phyloP scores from a whole-genome alignment of 2,888 invertebrate species.

The Margaritifera margaritifera region DNA sequence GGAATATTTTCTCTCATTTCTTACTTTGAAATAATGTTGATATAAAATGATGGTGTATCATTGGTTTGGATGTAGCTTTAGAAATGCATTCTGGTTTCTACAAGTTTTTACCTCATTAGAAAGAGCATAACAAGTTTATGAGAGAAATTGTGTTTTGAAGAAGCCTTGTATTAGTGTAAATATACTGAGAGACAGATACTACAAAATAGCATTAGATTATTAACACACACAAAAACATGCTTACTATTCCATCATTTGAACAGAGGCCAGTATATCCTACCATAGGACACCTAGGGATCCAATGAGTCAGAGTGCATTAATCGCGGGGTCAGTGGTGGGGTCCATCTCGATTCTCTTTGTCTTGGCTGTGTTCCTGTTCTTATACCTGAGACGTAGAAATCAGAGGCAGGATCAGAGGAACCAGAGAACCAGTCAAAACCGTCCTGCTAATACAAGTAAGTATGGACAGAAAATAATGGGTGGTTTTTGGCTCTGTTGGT shows the following conservation, averaged over 20 bases:
- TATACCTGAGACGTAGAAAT: constrained; percentile 36
- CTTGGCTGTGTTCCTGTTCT: constrained; percentile 41
- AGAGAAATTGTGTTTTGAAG: constrained; percentile 5
- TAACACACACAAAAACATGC: background rate
- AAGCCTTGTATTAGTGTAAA: too few relatives aligned
- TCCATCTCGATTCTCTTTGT: constrained; percentile 53
- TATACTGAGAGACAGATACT: too few relatives aligned
- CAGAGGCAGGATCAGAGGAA: constrained; percentile 1
- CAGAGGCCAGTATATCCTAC: constrained; percentile 10
- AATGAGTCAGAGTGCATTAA: constrained; percentile 41
- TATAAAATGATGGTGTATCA: too few relatives aligned
- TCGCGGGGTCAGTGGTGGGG: constrained; percentile 45
- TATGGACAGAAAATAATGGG: too few relatives aligned
- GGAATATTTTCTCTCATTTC: too few relatives aligned
- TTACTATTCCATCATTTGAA: background rate
- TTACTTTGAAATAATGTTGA: too few relatives aligned
- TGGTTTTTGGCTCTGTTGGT: too few relatives aligned
- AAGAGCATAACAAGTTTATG: background rate
- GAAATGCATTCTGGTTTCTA: too few relatives aligned
- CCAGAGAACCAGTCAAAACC: background rate
- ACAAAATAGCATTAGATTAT: background rate
- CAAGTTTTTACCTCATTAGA: too few relatives aligned
- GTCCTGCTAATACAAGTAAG: background rate
- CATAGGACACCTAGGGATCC: constrained; percentile 12
- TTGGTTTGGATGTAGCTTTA: too few relatives aligned